Conservation (phyloP, 2,797 vertebrate genomes). For the Pangasius larnaudii region DNA sequence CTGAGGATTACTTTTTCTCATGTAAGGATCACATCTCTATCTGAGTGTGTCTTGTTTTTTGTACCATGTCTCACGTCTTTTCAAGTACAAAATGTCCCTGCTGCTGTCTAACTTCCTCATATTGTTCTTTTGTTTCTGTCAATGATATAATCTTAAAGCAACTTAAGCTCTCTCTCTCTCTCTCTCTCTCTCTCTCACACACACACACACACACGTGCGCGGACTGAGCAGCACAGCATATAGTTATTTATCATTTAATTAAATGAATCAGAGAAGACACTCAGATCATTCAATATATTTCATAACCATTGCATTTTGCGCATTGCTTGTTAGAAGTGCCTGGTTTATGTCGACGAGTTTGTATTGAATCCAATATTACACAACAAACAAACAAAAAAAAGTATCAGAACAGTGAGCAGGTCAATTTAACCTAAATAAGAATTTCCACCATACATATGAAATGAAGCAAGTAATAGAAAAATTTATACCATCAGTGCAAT, state of each 20-base stretch:
- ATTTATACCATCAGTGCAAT: neutral
- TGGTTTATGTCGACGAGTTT: neutral
- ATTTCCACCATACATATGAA: neutral
- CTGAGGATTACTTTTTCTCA: neutral
- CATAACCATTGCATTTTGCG: neutral
- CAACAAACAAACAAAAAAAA: neutral
- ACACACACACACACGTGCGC: neutral
- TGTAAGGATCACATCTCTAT: neutral
- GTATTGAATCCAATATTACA: neutral
- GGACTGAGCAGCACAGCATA: neutral
- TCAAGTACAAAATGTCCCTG: constrained; percentile 11
- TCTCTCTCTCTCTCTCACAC: neutral
- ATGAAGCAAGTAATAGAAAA: neutral
- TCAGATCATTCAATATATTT: neutral
- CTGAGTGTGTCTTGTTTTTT: neutral
- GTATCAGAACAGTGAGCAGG: neutral
- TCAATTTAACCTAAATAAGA: neutral
- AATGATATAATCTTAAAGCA: neutral
- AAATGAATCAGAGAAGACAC: neutral
- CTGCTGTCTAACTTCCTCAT: neutral
- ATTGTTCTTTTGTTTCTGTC: constrained; percentile 16
- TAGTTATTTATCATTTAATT: neutral
- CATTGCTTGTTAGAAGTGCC: neutral
- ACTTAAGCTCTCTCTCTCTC: neutral
- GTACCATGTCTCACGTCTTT: neutral